Evolutionary conservation across 2,888 invertebrate genomes (phyloP).

Genomic region (Torymus tubicola): DNA sequence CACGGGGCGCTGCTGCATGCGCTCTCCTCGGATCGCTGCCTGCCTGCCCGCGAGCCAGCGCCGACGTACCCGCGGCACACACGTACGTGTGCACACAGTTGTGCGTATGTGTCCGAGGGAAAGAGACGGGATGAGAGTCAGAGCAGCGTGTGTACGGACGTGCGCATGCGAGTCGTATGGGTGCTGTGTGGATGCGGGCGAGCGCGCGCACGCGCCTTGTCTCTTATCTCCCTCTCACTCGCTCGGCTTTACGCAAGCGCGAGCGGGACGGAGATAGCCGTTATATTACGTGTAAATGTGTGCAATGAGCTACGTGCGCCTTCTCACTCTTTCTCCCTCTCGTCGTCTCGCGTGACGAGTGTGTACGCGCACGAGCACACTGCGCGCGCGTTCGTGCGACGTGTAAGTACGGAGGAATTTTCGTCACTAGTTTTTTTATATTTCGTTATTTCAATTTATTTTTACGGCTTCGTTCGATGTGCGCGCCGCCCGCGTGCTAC

Average conservation of each 20-base stretch:
- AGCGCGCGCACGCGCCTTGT: not conserved
- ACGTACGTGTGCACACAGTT: not conserved
- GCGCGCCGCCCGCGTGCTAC: not conserved
- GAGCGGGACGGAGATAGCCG: constrained; percentile 4
- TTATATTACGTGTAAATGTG: constrained; percentile 1
- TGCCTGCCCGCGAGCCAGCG: not conserved
- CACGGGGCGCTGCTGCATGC: not conserved
- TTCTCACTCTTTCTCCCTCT: no score
- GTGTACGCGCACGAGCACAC: not conserved
- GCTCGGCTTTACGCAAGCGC: constrained; percentile 49
- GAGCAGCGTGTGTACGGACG: not conserved
- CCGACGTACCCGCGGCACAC: not conserved
- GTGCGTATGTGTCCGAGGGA: not conserved
- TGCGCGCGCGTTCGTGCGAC: not conserved
- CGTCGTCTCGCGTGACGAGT: no score
- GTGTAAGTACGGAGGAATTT: constrained; percentile 12
- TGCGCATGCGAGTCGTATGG: no score
- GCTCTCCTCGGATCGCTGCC: constrained; percentile 25
- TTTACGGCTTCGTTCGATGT: constrained; percentile 32
- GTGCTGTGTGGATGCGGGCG: constrained; percentile 4
- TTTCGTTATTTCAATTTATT: constrained; percentile 29
- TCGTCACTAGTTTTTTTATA: constrained; percentile 3
- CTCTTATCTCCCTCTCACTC: not conserved
- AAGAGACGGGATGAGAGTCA: not conserved
- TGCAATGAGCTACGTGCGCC: not conserved